Percentiles rank a stretch among this genome's conserved stretches.
Conservation (phyloP, 2,797 vertebrate species). For the Euthynnus affinis region DNA sequence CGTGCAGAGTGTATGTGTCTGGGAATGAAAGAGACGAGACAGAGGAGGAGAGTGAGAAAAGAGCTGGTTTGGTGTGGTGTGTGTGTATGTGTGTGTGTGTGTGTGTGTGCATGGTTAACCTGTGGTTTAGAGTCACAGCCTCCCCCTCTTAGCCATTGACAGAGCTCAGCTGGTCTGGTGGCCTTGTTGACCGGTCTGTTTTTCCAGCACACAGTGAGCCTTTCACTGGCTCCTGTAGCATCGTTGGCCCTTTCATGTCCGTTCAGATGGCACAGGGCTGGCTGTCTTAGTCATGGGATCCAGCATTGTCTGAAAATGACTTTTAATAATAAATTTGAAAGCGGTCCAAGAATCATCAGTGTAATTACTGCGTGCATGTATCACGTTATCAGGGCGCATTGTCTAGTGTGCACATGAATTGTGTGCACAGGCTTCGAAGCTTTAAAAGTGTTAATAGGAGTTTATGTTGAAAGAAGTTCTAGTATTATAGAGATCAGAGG, state of each 20-base stretch:
- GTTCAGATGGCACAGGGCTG: constrained; percentile 68
- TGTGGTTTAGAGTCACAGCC: constrained; percentile 79
- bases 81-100: constrained; percentile 52
- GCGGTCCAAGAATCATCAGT: constrained; percentile 54
- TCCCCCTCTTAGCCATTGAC: constrained; percentile 79
- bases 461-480: constrained; percentile 24
- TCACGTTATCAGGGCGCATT: constrained; percentile 56
- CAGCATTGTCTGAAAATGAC: constrained; percentile 56
- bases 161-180: constrained; percentile 83
- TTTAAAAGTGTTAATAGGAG: background rate
- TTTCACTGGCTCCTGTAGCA: constrained; percentile 76
- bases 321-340: constrained; percentile 72
- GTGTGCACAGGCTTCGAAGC: constrained; percentile 51
- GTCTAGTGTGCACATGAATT: constrained; percentile 43
- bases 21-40: constrained; percentile 30
- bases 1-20: constrained; percentile 12
- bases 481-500: background rate
- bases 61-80: constrained; percentile 47
- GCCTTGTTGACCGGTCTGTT: constrained; percentile 80
- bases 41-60: constrained; percentile 35
- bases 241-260: constrained; percentile 74
- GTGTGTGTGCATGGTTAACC: constrained; percentile 78
- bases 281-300: constrained; percentile 53
- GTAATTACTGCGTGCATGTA: constrained; percentile 64
- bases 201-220: constrained; percentile 73